Conservation (phyloP, 2,113 vertebrate genomes). For the Merops nubicus region DNA sequence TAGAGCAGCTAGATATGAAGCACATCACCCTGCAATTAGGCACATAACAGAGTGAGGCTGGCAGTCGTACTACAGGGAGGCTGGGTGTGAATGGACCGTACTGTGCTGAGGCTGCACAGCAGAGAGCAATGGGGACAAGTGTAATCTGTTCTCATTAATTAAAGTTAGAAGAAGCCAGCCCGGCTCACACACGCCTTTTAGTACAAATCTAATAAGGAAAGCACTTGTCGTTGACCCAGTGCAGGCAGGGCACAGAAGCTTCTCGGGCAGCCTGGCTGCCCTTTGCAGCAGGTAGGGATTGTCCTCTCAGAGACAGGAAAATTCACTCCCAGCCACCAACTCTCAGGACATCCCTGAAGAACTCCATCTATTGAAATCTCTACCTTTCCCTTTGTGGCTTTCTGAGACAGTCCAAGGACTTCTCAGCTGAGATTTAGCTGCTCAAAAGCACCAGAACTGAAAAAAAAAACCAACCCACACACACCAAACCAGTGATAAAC, state of each 20-base stretch:
- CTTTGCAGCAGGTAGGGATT: background rate
- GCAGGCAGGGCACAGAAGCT: background rate
- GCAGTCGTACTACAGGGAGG: fast-evolving
- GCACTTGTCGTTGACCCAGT: fast-evolving
- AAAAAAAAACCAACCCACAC: too few species aligned
- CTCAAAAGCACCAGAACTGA: background rate
- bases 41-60: background rate
- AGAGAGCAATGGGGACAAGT: background rate
- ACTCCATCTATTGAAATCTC: background rate
- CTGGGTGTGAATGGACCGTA: fast-evolving
- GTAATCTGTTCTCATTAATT: background rate
- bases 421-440: background rate
- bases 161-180: background rate
- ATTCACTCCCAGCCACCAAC: background rate
- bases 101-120: background rate
- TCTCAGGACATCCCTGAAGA: background rate
- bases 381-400: background rate
- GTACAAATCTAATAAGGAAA: background rate
- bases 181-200: background rate
- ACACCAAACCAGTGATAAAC: background rate
- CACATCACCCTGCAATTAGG: background rate
- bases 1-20: background rate
- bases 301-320: background rate
- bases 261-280: background rate
- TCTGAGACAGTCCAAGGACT: fast-evolving